Evolutionary conservation across 2,888 invertebrate species (phyloP), one percentile per base, ranked within the genome.

Genomic region (Poecilus cupreus): DNA sequence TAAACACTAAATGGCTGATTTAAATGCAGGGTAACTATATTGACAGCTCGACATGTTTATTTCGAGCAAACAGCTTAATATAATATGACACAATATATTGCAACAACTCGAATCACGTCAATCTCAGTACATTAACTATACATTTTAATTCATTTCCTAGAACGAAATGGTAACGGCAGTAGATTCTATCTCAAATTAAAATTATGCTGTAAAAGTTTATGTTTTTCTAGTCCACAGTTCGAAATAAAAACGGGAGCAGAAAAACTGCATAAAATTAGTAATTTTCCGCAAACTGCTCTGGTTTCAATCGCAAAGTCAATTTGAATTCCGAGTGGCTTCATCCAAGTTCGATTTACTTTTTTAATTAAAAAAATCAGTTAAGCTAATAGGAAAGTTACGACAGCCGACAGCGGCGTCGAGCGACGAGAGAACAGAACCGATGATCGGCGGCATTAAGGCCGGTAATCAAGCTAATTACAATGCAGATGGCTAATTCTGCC

Each of bases 381-480:
- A 37, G 37, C 64, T 68, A 68, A 68, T 68, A 68, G 64, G 37
- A 68, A 68, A 68, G 64, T 68, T 68, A 68, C 37, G 37, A 18
- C 2, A 18, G 51, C 51, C 8, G 18, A 18, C 18, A 18, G 51
- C 51, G 18, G 18, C 5, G 16, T 13, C 51, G 46, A 46, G 18
- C 1, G 16, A 18, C 20, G 18, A 51, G 18, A 11, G 64, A 24
- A 37, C 37, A 24, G 60, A 60, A 60, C 16, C 22, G 46, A 72
- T 72, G 46, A 72, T 72, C 72, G 43, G 16, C 13, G 26, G 26
- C 26, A 60, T 60, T 60, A 60, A 3, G 26, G 13, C 22, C 13
- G 72, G 72, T 72, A 72, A 72, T 72, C 72, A 72, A 72, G n/a
- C 72, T 72, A 72, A 72, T 72, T 72, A 72, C 72, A 43, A 72